Conservation (phyloP, 2,113 vertebrate genomes). For the Synchiropus splendidus region DNA sequence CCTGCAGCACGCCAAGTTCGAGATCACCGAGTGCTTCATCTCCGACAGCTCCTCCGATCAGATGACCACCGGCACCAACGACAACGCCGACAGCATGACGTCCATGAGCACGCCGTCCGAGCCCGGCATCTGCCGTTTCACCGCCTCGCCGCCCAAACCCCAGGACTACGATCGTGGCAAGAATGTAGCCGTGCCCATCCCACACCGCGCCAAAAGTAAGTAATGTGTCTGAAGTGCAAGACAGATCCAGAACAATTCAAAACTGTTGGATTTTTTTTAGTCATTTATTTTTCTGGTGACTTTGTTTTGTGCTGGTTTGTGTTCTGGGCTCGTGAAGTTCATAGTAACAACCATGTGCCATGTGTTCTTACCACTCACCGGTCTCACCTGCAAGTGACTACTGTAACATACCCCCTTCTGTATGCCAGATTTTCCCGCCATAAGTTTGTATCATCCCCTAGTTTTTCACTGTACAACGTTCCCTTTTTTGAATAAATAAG, state of each 20-base stretch:
- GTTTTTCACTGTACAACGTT: too few relatives aligned
- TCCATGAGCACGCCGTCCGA: conserved; percentile 97
- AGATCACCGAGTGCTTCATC: conserved; percentile 97
- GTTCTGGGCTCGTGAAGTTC: background rate
- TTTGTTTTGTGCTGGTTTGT: background rate
- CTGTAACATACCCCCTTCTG: too few relatives aligned
- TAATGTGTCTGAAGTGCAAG: too few relatives aligned
- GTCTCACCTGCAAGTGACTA: background rate
- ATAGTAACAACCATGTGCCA: background rate
- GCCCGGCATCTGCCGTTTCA: conserved; percentile 96
- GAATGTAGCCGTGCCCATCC: conserved; percentile 93
- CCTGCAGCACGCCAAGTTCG: conserved; percentile 92
- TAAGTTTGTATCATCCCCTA: too few relatives aligned
- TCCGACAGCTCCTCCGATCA: conserved; percentile 93
- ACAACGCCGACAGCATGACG: conserved; percentile 93
- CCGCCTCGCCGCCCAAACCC: conserved; percentile 93
- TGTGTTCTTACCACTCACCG: background rate
- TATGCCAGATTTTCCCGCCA: too few relatives aligned
- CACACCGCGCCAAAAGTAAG: conserved; percentile 93
- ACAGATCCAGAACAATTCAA: too few relatives aligned
- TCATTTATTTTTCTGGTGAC: background rate
- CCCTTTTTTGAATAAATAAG: too few relatives aligned
- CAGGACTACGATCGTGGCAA: conserved; percentile 91
- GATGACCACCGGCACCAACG: conserved; percentile 94
- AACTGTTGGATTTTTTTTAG: too few relatives aligned